phyloP scores from a whole-genome alignment of 2,113 vertebrate genomes.

The Thamnophis sirtalis region DNA sequence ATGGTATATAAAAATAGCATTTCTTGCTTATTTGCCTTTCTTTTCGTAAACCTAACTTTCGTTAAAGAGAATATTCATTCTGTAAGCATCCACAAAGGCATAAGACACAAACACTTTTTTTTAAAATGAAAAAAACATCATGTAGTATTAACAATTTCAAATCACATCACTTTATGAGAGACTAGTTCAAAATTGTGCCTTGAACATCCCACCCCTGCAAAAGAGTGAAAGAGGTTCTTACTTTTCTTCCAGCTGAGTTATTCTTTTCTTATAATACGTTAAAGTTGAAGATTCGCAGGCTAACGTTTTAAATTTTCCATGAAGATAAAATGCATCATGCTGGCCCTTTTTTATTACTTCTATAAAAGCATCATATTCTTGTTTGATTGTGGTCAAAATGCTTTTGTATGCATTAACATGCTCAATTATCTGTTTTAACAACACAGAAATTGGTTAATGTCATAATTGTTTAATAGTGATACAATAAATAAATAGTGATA shows the following conservation, averaged over 20 bases:
- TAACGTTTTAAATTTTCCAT: slow-evolving; percentile 54
- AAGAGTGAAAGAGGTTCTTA: slow-evolving; percentile 40
- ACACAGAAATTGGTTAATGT: background rate
- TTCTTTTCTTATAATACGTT: slow-evolving; percentile 61
- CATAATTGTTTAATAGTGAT: background rate
- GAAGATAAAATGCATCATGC: slow-evolving; percentile 46
- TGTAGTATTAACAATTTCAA: background rate
- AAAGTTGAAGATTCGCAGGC: slow-evolving; percentile 56
- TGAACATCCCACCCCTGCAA: background rate
- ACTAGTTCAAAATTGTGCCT: background rate
- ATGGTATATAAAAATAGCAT: background rate
- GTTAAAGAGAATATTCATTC: background rate
- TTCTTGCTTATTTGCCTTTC: background rate
- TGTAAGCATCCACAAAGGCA: background rate
- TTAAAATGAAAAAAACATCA: background rate
- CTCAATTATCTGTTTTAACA: slow-evolving; percentile 68
- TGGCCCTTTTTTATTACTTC: slow-evolving; percentile 58
- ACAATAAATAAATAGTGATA: background rate
- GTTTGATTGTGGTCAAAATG: slow-evolving; percentile 72
- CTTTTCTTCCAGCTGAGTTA: slow-evolving; percentile 66
- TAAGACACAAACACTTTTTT: background rate
- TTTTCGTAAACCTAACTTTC: background rate
- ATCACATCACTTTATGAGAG: background rate
- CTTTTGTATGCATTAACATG: slow-evolving; percentile 65
- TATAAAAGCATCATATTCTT: slow-evolving; percentile 72